A percentile compares a stretch with the other conserved stretches of the same genome.
Evolutionary conservation across 2,113 vertebrate genomes (phyloP).

Genomic region (Silurus meridionalis): DNA sequence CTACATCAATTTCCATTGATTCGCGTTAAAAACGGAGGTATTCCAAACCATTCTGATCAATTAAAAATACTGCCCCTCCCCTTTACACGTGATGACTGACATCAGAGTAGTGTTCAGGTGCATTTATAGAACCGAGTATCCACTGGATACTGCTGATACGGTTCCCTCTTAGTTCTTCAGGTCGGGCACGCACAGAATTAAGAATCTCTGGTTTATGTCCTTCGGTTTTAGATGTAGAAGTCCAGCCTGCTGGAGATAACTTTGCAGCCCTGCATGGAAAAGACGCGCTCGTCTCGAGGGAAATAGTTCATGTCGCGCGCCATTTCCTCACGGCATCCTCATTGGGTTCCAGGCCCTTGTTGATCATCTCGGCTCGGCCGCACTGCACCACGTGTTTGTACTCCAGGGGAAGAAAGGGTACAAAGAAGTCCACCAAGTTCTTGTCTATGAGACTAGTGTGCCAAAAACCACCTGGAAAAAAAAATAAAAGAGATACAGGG

Average conservation of each 20-base stretch:
- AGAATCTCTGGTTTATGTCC: neutral
- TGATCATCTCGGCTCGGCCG: conserved; percentile 75
- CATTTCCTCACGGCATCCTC: conserved; percentile 70
- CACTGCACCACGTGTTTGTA: conserved; percentile 88
- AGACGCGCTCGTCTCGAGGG: conserved; percentile 85
- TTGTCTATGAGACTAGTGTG: conserved; percentile 89
- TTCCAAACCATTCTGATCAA: neutral
- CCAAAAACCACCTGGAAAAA: conserved; percentile 87
- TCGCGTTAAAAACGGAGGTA: conserved; percentile 19
- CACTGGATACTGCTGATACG: neutral
- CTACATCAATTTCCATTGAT: neutral
- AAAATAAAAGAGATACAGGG: neutral
- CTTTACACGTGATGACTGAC: neutral
- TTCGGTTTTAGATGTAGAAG: conserved; percentile 72
- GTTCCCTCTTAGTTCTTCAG: neutral
- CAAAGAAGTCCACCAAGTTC: conserved; percentile 92
- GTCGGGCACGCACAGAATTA: conserved; percentile 40
- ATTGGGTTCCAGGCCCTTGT: conserved; percentile 61
- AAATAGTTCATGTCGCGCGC: conserved; percentile 85
- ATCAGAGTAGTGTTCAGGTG: conserved; percentile 15
- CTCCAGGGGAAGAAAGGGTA: conserved; percentile 93
- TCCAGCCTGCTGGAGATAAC: conserved; percentile 87
- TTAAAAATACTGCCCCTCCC: conserved; percentile 22
- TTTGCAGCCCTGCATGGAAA: conserved; percentile 92
- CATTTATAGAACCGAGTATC: neutral